Conservation (phyloP, 2,888 invertebrate species). For the Copidosoma aretas region DNA sequence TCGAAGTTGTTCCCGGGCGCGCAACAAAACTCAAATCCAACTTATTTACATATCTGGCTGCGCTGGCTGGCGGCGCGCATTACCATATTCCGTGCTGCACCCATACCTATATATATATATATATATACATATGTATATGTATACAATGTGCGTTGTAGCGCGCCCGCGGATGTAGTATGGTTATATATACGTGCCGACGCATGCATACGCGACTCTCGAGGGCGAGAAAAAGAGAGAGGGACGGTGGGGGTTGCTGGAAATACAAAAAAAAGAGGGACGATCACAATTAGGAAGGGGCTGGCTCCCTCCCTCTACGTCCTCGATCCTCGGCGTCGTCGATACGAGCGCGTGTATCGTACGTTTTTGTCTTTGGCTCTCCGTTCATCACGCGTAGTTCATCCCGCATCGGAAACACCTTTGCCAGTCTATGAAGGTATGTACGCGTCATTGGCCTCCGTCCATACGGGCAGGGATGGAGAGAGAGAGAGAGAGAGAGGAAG, state of each 20-base stretch:
- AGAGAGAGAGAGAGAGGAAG: neutral
- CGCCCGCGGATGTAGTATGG: slow-evolving; percentile 25
- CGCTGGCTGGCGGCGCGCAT: slow-evolving; percentile 55
- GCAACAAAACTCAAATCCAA: slow-evolving; percentile 61
- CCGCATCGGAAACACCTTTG: slow-evolving; percentile 14
- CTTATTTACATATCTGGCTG: slow-evolving; percentile 62
- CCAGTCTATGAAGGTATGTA: no score
- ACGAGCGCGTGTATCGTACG: no score
- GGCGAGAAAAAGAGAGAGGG: slow-evolving; percentile 15
- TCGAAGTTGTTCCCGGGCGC: slow-evolving; percentile 52
- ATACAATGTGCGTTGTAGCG: slow-evolving; percentile 11
- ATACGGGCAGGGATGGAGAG: neutral
- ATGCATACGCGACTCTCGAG: slow-evolving; percentile 44
- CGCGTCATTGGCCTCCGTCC: slow-evolving; percentile 22
- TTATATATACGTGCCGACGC: slow-evolving; percentile 58
- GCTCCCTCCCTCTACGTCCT: neutral
- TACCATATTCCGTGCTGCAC: slow-evolving; percentile 59
- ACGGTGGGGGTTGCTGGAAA: slow-evolving; percentile 35
- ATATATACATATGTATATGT: no score
- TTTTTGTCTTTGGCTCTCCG: slow-evolving; percentile 9
- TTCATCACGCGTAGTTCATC: slow-evolving; percentile 10
- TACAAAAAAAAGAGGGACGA: slow-evolving; percentile 40
- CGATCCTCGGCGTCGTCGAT: neutral
- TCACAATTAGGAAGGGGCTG: neutral
- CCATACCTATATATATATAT: no score